Evolutionary conservation across 2,113 vertebrate genomes (phyloP).

Genomic region (Seriola dumerili): DNA sequence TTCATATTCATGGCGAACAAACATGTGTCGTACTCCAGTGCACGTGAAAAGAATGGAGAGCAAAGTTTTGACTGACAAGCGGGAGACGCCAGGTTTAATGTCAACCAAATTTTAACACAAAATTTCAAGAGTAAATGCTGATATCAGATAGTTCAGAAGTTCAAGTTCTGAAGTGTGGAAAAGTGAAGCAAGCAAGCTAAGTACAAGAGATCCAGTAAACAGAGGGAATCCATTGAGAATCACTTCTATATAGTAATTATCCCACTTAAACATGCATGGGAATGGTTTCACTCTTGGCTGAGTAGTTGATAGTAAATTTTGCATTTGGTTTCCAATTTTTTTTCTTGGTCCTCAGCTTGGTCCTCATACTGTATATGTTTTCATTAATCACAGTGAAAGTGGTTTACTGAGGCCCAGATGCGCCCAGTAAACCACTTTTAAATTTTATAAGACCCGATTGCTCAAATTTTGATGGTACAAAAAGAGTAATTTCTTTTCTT

Average conservation of each 20-base stretch:
- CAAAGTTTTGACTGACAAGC: constrained; percentile 15
- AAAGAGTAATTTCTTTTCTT: not conserved
- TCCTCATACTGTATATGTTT: not conserved
- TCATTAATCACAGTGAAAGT: not conserved
- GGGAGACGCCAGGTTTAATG: constrained; percentile 16
- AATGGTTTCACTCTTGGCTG: not conserved
- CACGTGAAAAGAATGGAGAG: constrained; percentile 15
- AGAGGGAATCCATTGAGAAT: not conserved
- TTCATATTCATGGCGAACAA: constrained; percentile 51
- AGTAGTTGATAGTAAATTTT: not conserved
- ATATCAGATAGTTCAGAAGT: not conserved
- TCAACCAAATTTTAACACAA: constrained; percentile 1
- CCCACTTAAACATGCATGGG: not conserved
- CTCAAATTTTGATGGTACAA: not conserved
- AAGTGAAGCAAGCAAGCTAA: not conserved
- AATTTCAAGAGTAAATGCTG: not conserved
- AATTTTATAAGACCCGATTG: not conserved
- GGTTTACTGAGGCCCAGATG: too few relatives aligned
- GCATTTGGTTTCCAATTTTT: not conserved
- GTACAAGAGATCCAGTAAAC: not conserved
- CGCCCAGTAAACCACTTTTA: not conserved
- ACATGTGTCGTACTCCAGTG: not conserved
- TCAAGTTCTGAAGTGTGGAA: too few relatives aligned
- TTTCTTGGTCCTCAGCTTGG: not conserved
- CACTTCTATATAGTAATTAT: not conserved